Evolutionary conservation across 2,797 vertebrate genomes (phyloP), one percentile per base, ranked within the genome.

Genomic region (Petrocephalus schoutedeni): DNA sequence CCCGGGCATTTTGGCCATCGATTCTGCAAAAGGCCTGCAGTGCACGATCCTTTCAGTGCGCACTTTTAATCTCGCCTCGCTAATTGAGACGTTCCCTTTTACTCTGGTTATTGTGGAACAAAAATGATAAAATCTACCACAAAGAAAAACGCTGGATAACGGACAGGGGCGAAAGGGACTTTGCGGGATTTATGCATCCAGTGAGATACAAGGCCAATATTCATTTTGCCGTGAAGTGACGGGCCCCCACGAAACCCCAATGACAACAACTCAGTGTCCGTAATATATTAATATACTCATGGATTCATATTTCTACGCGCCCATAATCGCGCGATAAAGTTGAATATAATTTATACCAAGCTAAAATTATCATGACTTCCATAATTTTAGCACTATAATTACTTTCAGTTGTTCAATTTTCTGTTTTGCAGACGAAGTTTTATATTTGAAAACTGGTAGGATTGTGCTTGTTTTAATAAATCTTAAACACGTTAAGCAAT

Each of bases 61-160:
- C 80, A 83, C 23, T 58, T 49, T 53, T 90, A 85, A 53, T 36
- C 1, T 67, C 10, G 28, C 64, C 64, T 67, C 36, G 64, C 4
- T 71, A 36, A 36, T 71, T 71, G 32, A 71, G 12, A 45, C 86
- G 90, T 90, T 92, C 91, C 49, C 9, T 93, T 93, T 86, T 91
- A 89, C 88, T 14, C 4, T 87, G 87, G 58, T 83, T 74, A 83
- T 51, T 21, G 56, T 82, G 86, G 87, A 87, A 32, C 86, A 84
- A 93, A 94, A 89, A 41, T 36, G 36, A 86, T 82, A 41, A 45
- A 92, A 92, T 93, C 21, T 92, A 92, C 85, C 92, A 91, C 85
- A 74, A 84, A 85, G 64, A 87, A 9, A 80, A 86, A 74, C 84
- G 84, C 84, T 51, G 86, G 87, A 88, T 82, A 54, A 77, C 87